phyloP scores from a whole-genome alignment of 2,113 vertebrate species.

The Triplophysa dalaica region DNA sequence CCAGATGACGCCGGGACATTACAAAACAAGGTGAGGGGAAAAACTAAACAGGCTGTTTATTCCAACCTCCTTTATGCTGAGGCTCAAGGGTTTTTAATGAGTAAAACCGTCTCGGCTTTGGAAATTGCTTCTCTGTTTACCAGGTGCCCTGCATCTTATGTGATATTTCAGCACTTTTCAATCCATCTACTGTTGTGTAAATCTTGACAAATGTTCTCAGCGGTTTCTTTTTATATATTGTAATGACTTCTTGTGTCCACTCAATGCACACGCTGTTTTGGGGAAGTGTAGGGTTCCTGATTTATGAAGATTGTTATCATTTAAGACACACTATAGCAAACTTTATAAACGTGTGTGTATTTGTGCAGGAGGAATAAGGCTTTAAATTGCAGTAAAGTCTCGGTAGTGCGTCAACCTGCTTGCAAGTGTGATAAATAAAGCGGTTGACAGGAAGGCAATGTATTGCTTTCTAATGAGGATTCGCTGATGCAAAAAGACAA shows the following conservation, averaged over 20 bases:
- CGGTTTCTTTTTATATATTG: conserved; percentile 10
- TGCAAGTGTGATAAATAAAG: conserved; percentile 51
- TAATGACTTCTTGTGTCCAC: conserved; percentile 20
- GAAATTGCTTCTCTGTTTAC: conserved; percentile 24
- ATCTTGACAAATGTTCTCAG: conserved; percentile 30
- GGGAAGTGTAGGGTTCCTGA: conserved; percentile 18
- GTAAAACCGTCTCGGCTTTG: neutral
- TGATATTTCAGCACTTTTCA: conserved; percentile 21
- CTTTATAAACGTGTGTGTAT: conserved; percentile 47
- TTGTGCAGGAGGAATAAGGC: neutral
- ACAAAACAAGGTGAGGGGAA: neutral
- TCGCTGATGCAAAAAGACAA: conserved; percentile 57
- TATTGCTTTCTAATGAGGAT: conserved; percentile 67
- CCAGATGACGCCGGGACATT: neutral
- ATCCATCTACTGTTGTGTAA: conserved; percentile 9
- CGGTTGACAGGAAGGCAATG: conserved; percentile 40
- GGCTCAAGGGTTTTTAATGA: conserved; percentile 8
- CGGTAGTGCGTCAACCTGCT: conserved; percentile 52
- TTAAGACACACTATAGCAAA: conserved; percentile 57
- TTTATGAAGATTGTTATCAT: conserved; percentile 59
- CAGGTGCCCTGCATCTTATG: neutral
- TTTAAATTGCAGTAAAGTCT: conserved; percentile 46
- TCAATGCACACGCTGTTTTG: neutral
- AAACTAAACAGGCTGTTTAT: neutral
- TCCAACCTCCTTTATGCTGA: neutral